Base-by-base conservation (phyloP, 1,140 invertebrate species). In the Achatina immaculata region DNA sequence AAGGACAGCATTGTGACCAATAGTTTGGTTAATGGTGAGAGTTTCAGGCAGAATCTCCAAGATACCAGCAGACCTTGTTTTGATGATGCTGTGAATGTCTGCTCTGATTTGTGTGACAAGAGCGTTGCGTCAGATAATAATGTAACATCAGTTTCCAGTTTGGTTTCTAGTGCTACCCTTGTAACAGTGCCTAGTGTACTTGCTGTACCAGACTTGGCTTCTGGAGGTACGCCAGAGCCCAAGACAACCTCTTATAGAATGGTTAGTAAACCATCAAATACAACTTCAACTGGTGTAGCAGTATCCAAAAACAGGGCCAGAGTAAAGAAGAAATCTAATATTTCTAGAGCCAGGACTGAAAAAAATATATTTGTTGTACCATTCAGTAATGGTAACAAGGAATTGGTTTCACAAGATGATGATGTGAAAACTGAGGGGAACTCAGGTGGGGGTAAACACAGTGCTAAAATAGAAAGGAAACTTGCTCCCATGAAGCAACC, bases 1-100 rank as follows among this genome's bases (percentile, higher is more conserved):
- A 58, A 76, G 43, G 55, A 58, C 9, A 76, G 58, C 34, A 40
- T 76, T 21, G 40, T 76, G 74, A 43, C 58, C 4, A 76, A 34
- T 62, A 34, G 51, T 40, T 58, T 76, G 24, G 58, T 40, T 31
- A 76, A 65, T 76, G 74, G 74, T n/a, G 58, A 24, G 16, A 62
- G 19, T 42, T 62, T 76, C 2, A 76, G 31, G n/a, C 74, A 76
- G 51, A 40, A 45, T 24, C 16, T 65, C 24, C 74, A 76, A 24
- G 55, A 75, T 28, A 58, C 40, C 1, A 38, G 42, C 16, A 45
- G 38, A 0, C 48, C 40, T 48, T 62, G 74, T 43, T 40, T 65
- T 38, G 51, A 76, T 62, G 74, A 76, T 76, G 51, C 74, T 14
- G 55, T 62, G n/a, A 40, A 11, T 38, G 4, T 40, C 2, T 76